Percentiles rank a stretch among this genome's conserved stretches.
Evolutionary conservation across 2,113 vertebrate species (phyloP).

Genomic region (Coptodon rendalli): DNA sequence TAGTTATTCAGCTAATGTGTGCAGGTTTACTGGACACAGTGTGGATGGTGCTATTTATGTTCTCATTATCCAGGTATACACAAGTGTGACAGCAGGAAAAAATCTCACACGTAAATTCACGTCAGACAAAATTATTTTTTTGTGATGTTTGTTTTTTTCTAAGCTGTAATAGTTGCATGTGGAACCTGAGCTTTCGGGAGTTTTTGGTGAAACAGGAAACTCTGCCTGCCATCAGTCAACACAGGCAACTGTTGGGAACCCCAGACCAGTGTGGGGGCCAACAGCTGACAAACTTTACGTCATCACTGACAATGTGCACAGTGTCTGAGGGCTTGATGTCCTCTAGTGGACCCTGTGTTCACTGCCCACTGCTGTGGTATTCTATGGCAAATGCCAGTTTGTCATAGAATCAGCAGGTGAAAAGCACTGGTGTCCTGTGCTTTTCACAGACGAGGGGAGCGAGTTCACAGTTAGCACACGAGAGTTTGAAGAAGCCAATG

Average conservation of each 20-base stretch:
- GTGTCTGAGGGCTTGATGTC: not conserved
- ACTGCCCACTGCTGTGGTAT: not conserved
- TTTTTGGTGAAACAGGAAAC: not conserved
- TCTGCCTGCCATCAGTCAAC: not conserved
- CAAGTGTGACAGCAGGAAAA: not conserved
- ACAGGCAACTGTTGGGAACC: not conserved
- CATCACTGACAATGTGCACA: not conserved
- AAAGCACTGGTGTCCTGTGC: not conserved
- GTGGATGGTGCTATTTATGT: not conserved
- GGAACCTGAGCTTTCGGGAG: not conserved
- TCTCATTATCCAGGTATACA: not conserved
- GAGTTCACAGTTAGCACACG: not conserved
- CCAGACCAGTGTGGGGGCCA: not conserved
- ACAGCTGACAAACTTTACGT: not conserved
- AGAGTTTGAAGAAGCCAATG: not conserved
- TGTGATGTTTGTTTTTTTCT: not conserved
- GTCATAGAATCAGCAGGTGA: not conserved
- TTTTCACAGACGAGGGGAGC: not conserved
- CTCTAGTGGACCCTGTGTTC: not conserved
- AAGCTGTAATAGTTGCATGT: not conserved
- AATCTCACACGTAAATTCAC: not conserved
- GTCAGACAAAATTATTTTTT: not conserved
- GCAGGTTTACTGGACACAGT: not conserved
- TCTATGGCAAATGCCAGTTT: not conserved
- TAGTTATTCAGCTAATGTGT: not conserved